Evolutionary conservation across 2,888 invertebrate genomes (phyloP), one percentile per base, ranked within the genome.

Genomic region (Pinctada fucata): DNA sequence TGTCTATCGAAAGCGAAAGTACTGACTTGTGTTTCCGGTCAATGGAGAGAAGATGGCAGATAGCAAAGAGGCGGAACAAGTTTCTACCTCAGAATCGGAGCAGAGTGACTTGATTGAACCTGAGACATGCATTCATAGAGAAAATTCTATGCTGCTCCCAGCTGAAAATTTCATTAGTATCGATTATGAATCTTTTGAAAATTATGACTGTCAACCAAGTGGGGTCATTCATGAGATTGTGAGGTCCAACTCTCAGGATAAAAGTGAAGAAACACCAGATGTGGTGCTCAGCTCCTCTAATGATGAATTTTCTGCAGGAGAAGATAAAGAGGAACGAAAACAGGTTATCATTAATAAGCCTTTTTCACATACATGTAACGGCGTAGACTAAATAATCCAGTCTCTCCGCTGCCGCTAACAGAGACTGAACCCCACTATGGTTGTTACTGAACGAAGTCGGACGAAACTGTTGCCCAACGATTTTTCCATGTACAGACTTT

Each of bases 81-180:
- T 68, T 49, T 79, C 67, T 2, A 79, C 81, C 48, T 84, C 82
- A 58, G 87, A 87, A 70, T 84, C 86, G 49, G 86, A 85, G 72
- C 85, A 86, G 63, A 86, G 80, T 63, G 88, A 88, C 81, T 86
- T 89, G 65, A 80, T 85, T 8, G 90, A 90, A 83, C 87, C 87
- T 70, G 83, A 86, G 51, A 87, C 87, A 16, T 95, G 95, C 31
- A 95, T 95, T 48, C 94, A 94, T 73, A 94, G 94, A 68, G 90
- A 93, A 47, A 96, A 95, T 90, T 95, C 95, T 87, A 95, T 96
- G 91, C 93, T 96, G 65, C 94, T 96, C 74, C 95, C 95, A 10
- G 83, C 88, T 65, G 91, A 92, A 79, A 89, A 90, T 6, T 90
- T 88, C 79, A 92, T 91, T 80, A 90, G 91, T 70, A 83, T 92